These are phyloP conservation scores for Prenolepis imparis DNA, from an alignment of 2,888 invertebrate species.

Conservation along the genomic window DNA sequence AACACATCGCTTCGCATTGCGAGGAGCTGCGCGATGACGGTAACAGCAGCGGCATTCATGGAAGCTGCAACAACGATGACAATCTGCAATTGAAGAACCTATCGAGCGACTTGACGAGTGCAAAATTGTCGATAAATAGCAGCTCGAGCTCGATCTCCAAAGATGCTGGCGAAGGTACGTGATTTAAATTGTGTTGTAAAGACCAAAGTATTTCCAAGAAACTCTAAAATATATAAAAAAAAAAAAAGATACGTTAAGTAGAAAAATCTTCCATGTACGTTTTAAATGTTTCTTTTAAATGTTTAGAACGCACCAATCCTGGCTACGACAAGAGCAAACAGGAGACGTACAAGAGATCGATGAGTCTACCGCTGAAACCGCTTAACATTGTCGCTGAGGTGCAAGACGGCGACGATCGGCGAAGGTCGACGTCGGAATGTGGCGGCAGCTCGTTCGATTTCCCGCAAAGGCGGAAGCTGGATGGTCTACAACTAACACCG, in stretches of 20 bases:
- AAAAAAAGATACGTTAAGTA: neutral
- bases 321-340: conserved; percentile 78
- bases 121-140: neutral
- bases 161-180: conserved; percentile 20
- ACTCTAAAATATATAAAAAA: neutral
- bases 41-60: neutral
- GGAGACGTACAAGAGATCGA: conserved; percentile 86
- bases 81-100: neutral
- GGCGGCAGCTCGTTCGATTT: conserved; percentile 77
- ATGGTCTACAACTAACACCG: conserved; percentile 92
- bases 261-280: neutral
- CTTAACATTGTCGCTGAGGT: conserved; percentile 83
- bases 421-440: conserved; percentile 80
- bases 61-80: neutral
- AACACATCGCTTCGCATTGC: conserved; percentile 90
- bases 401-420: conserved; percentile 82
- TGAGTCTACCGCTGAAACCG: conserved; percentile 92
- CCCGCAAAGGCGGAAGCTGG: conserved; percentile 87
- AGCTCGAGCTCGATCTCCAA: neutral
- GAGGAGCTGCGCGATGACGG: conserved; percentile 83
- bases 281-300: conserved; percentile 17
- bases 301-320: conserved; percentile 24
- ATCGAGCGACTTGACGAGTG: conserved; percentile 14
- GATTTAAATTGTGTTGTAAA: neutral
- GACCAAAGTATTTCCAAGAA: neutral